Evolutionary conservation across 2,888 invertebrate genomes (phyloP), one percentile per base, ranked within the genome.

Genomic region (Sminthurides aquaticus): DNA sequence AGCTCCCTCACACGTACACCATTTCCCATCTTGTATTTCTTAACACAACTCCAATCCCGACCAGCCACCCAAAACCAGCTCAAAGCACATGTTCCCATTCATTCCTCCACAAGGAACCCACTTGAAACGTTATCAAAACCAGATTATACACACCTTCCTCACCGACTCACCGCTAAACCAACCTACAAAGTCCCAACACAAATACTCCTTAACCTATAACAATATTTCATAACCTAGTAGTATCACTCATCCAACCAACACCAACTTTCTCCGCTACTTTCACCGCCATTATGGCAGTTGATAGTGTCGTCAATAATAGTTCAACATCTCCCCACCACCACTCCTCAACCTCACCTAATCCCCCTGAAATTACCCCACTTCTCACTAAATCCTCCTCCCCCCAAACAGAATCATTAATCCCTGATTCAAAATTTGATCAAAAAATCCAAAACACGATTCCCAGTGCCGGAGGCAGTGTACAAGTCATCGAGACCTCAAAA

Each of bases 231-330:
- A n/a, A n/a, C n/a, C n/a, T n/a, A n/a, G n/a, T n/a, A n/a, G n/a
- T 15, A 34, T 34, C 43, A 34, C 29, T 49, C 27, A n/a, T 57
- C 8, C 2, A 28, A 28, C 60, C 29, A 48, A 52, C 29, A 25
- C 24, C 43, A 22, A 60, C 20, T n/a, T 57, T 49, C 34, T 59
- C 49, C 54, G 48, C 57, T 15, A 5, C 29, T 43, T n/a, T n/a
- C n/a, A n/a, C n/a, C n/a, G n/a, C n/a, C n/a, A 65, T 64, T 22
- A 74, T 74, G 74, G 74, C 72, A 22, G 74, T 74, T 49, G 74
- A 74, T 60, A 74, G 68, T 60, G 69, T 68, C 56, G 67, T 67
- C 20, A 69, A 67, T 28, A 69, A 61, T 49, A 71, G 71, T 56
- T 69, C 63, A 65, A 2, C 57, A 57, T 62, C 57, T 26, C 3